Percentiles rank a stretch among this genome's conserved stretches.
Conservation (phyloP, 2,888 invertebrate species). For the Drosophila nr. perissopoda region DNA sequence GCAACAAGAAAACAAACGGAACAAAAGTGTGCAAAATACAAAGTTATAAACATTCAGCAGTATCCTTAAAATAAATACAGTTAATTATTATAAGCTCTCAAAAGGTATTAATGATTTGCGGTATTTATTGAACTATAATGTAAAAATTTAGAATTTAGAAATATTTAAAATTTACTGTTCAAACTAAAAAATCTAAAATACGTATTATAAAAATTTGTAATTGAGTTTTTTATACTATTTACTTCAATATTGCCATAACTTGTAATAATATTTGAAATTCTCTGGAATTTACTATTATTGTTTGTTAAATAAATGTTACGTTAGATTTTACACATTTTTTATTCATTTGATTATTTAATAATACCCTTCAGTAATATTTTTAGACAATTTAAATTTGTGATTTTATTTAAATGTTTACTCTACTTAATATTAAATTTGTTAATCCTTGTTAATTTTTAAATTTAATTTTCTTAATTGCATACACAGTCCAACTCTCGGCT, state of each 20-base stretch:
- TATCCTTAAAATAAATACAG: neutral
- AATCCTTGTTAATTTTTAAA: neutral
- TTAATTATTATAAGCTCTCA: slow-evolving; percentile 1
- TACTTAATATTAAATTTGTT: neutral
- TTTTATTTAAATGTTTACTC: neutral
- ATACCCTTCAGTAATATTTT: neutral
- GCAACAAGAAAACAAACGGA: slow-evolving; percentile 1
- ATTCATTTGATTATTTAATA: neutral
- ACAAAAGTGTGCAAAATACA: slow-evolving; percentile 21
- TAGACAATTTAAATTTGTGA: neutral
- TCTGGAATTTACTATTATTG: neutral
- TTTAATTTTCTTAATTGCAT: neutral
- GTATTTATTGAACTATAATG: neutral
- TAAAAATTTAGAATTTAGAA: neutral
- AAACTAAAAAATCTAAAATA: neutral
- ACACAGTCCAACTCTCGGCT: neutral
- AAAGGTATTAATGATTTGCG: slow-evolving; percentile 38
- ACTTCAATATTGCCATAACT: neutral
- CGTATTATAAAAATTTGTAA: neutral
- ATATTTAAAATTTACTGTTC: neutral
- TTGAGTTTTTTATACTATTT: neutral
- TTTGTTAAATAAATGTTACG: neutral
- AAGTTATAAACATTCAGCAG: slow-evolving; percentile 4
- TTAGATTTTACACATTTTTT: neutral
- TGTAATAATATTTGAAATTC: neutral